phyloP scores from a whole-genome alignment of 1,140 invertebrate genomes.

The Zaprionus tsacasi region DNA sequence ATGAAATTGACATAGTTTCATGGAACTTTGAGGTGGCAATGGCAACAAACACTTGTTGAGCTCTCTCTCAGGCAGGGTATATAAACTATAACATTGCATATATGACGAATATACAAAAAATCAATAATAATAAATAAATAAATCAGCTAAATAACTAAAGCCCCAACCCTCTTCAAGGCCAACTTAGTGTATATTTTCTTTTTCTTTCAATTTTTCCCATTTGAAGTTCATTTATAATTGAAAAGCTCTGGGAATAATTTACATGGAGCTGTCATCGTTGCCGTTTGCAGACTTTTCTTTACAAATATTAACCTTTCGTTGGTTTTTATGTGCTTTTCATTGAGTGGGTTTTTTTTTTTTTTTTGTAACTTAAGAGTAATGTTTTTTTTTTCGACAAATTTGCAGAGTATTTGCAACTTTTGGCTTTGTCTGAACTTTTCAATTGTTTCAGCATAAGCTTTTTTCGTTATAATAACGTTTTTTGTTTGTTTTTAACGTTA shows the following conservation, averaged over 20 bases:
- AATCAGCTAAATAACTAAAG: too few species aligned
- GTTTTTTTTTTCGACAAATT: background rate
- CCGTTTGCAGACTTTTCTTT: constrained; percentile 13
- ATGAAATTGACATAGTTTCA: constrained; percentile 66
- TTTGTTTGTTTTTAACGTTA: constrained; percentile 2
- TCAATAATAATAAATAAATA: background rate
- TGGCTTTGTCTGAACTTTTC: constrained; percentile 22
- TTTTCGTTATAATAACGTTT: background rate
- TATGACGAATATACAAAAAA: background rate
- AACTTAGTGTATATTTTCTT: constrained; percentile 1
- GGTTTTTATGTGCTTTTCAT: background rate
- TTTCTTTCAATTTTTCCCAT: background rate
- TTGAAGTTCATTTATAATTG: constrained; percentile 25
- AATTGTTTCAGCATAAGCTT: constrained; percentile 30
- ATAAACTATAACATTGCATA: background rate
- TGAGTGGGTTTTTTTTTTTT: constrained; percentile 2
- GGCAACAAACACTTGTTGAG: constrained; percentile 36
- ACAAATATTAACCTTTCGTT: constrained; percentile 15
- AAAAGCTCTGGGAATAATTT: constrained; percentile 31
- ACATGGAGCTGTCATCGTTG: background rate
- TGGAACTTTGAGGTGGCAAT: constrained; percentile 7
- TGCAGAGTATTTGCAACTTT: constrained; percentile 11
- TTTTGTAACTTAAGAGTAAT: too few species aligned
- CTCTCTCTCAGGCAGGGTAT: background rate
- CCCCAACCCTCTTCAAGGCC: background rate